Evolutionary conservation across 2,888 invertebrate species (phyloP), one percentile per base, ranked within the genome.

Genomic region (Nomada goodeniana): DNA sequence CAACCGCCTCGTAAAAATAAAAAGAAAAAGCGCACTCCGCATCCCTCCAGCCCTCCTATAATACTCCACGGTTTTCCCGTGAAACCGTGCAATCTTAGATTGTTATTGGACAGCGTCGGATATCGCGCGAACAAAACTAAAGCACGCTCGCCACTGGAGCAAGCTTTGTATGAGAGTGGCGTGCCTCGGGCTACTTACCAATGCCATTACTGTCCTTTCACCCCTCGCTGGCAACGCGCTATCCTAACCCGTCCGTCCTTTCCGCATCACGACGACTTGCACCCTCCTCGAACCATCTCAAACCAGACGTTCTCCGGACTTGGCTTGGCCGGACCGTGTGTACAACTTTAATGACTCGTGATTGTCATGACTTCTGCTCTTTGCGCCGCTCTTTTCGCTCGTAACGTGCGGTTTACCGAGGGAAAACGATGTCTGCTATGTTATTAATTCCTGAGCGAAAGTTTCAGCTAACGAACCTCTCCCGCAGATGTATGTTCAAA

Each of bases 311-410:
- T 83, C 68, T 75, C 83, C 36, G 55, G 59, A 4, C 70, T n/a
- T 47, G 10, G 79, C 72, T 63, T 64, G 71, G 59, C 44, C 71
- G 72, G 57, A 50, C 83, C 72, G 74, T 69, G 69, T 59, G 69
- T 87, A 75, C 79, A 87, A 87, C 72, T 87, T 87, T 87, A 87
- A 87, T 87, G 85, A 80, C 85, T 72, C 76, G 67, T 81, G 87
- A 85, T 87, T 83, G 85, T 85, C 82, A 86, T 82, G 84, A 84
- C 86, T 82, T 84, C 72, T 82, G 83, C 73, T 73, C 70, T 75
- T 79, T 77, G 79, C 76, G 75, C 67, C 53, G 68, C 76, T 72
- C 79, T 76, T 72, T 74, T 74, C 63, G 68, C 63, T 13, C 44
- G 55, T 69, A 76, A 71, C 75, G 44, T 64, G 80, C 75, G 80